Conservation (phyloP, 2,113 vertebrate species). For the Megaceryle torquata region DNA sequence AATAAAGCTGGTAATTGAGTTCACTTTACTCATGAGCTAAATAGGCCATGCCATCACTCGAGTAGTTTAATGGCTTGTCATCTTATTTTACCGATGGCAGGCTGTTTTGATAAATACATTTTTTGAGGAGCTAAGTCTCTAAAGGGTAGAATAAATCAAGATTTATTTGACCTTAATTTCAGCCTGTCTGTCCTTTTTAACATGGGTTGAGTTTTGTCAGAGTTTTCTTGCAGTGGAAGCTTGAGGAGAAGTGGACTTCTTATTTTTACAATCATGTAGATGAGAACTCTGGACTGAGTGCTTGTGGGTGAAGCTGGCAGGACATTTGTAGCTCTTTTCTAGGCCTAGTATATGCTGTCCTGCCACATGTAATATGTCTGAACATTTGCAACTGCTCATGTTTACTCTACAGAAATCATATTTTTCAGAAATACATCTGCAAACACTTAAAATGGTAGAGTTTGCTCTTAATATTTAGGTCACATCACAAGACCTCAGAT, state of each 20-base stretch:
- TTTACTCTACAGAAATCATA: slow-evolving; percentile 15
- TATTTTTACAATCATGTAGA: not conserved
- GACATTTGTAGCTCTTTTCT: not conserved
- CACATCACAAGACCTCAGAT: slow-evolving; percentile 16
- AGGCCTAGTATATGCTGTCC: not conserved
- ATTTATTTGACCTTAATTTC: not conserved
- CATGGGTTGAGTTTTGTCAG: not conserved
- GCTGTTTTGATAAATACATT: not conserved
- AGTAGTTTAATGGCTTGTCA: not conserved
- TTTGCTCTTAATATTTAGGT: slow-evolving; percentile 34
- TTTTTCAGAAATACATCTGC: slow-evolving; percentile 51
- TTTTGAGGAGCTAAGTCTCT: not conserved
- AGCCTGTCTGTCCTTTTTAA: not conserved
- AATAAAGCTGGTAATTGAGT: not conserved
- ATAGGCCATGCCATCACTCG: not conserved
- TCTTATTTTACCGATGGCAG: not conserved
- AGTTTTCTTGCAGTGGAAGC: not conserved
- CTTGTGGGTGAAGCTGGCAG: slow-evolving; percentile 22
- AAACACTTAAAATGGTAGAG: slow-evolving; percentile 17
- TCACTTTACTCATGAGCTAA: not conserved
- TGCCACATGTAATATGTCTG: slow-evolving; percentile 39
- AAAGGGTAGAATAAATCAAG: not conserved
- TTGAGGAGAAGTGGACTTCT: not conserved
- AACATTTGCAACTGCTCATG: slow-evolving; percentile 27
- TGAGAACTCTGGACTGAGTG: not conserved